These are phyloP conservation scores for Gryllus bimaculatus DNA, from an alignment of 1,140 invertebrate species.

Conservation along the genomic window DNA sequence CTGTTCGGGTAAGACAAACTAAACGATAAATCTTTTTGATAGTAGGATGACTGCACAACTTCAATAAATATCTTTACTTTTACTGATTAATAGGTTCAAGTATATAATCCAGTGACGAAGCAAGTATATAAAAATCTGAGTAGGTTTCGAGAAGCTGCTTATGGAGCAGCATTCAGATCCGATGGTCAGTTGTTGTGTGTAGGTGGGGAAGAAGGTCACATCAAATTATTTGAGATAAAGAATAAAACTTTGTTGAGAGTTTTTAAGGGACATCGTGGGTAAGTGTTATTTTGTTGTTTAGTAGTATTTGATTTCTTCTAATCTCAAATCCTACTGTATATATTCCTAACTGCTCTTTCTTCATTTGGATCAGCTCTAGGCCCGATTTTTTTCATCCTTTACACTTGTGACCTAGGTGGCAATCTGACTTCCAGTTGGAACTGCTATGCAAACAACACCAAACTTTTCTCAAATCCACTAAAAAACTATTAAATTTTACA, in stretches of 20 bases:
- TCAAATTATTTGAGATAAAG: slow-evolving; percentile 81
- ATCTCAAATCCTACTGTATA: too few species aligned
- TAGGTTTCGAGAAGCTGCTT: slow-evolving; percentile 75
- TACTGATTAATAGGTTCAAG: slow-evolving; percentile 46
- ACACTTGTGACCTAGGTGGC: too few species aligned
- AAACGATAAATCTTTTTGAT: not conserved
- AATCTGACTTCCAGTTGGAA: too few species aligned
- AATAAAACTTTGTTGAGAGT: slow-evolving; percentile 64
- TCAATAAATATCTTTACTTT: not conserved
- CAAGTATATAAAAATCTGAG: slow-evolving; percentile 74
- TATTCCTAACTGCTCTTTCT: too few species aligned
- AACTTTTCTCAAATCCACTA: too few species aligned
- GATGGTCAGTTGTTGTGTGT: slow-evolving; percentile 79
- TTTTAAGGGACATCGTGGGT: slow-evolving; percentile 57
- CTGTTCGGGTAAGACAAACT: slow-evolving; percentile 55
- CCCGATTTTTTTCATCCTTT: too few species aligned
- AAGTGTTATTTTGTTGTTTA: slow-evolving; percentile 24
- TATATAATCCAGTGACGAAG: slow-evolving; percentile 85
- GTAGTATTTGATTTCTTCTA: not conserved
- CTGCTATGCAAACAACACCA: too few species aligned
- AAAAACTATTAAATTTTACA: too few species aligned
- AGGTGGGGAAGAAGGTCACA: slow-evolving; percentile 77
- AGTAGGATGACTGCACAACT: not conserved
- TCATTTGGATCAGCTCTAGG: too few species aligned
- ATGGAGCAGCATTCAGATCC: slow-evolving; percentile 72